Percentiles rank a stretch among this genome's conserved stretches.
Conservation (phyloP, 2,888 invertebrate genomes). For the Molanna angustata region DNA sequence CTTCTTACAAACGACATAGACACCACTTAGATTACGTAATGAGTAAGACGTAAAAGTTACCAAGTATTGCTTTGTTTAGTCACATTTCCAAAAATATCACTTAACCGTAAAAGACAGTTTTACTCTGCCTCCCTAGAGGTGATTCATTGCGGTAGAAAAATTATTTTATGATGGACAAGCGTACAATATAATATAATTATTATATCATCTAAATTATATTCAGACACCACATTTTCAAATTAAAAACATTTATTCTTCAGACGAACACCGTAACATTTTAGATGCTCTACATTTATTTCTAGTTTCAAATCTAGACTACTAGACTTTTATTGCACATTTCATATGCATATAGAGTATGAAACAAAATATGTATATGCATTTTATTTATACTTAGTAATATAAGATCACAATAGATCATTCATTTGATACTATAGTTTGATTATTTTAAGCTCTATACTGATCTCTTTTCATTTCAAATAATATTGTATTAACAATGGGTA, state of each 20-base stretch:
- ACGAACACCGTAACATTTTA: conserved; percentile 29
- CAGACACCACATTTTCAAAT: conserved; percentile 29
- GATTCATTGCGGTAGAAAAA: conserved; percentile 18
- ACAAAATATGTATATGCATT: conserved; percentile 14
- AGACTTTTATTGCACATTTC: conserved; percentile 28
- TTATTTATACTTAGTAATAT: no score
- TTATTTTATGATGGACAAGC: conserved; percentile 17
- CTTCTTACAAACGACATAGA: conserved; percentile 25
- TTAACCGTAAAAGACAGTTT: conserved; percentile 35
- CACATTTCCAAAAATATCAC: conserved; percentile 68
- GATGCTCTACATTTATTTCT: conserved; percentile 27
- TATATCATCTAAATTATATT: conserved; percentile 29
- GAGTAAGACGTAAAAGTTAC: conserved; percentile 51
- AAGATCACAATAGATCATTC: no score
- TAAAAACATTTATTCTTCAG: conserved; percentile 22
- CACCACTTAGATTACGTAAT: conserved; percentile 29
- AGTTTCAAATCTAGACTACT: conserved; percentile 29
- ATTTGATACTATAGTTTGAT: no score
- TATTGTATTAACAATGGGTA: no score
- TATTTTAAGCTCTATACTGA: no score
- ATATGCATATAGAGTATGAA: conserved; percentile 22
- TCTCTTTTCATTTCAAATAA: no score
- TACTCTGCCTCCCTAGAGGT: conserved; percentile 13
- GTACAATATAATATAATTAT: no score
- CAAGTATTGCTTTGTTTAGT: conserved; percentile 74